Evolutionary conservation across 1,140 invertebrate genomes (phyloP), one percentile per base, ranked within the genome.

Genomic region (Drosophila bifasciata): DNA sequence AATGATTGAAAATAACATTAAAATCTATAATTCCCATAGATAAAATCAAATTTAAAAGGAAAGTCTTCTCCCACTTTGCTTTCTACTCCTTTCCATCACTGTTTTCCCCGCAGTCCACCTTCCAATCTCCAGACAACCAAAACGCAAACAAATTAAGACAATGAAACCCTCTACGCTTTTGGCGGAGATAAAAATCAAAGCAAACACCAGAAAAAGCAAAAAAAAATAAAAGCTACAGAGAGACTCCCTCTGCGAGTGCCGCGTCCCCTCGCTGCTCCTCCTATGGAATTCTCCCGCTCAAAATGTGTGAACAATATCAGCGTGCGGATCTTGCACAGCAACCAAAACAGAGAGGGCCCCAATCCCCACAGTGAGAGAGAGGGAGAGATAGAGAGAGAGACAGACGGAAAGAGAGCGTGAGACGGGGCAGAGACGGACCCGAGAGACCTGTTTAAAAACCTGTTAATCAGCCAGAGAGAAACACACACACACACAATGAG

Each of bases 251-350:
- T 25, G 61, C 41, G 28, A 19, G 46, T 17, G 49, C 19, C 5
- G 28, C 66, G 13, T 39, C 74, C 52, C 71, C 78, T 11, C 11
- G 71, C 62, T 50, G 61, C 48, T 36, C 19, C 69, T 57, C 71
- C 78, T 46, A 40, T 32, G 15, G 64, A 67, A 84, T 69, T 36
- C 32, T 36, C 32, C 81, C 67, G 58, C 67, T 77, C 77, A 76
- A 74, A 88, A 85, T 85, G 81, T 85, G 81, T 85, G 81, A 85
- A 85, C 81, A 86, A 85, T 81, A 85, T 85, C 81, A 69, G 81
- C 73, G 81, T 73, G 64, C 73, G 76, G 81, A 85, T 86, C 83
- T 86, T 67, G 74, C 78, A 66, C 76, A 63, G 55, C 79, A 84
- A 63, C 79, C 66, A 77, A 71, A 72, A 70, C 67, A 72, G 71